Conservation (phyloP, 1,140 invertebrate genomes). For the Nebria ingens region DNA sequence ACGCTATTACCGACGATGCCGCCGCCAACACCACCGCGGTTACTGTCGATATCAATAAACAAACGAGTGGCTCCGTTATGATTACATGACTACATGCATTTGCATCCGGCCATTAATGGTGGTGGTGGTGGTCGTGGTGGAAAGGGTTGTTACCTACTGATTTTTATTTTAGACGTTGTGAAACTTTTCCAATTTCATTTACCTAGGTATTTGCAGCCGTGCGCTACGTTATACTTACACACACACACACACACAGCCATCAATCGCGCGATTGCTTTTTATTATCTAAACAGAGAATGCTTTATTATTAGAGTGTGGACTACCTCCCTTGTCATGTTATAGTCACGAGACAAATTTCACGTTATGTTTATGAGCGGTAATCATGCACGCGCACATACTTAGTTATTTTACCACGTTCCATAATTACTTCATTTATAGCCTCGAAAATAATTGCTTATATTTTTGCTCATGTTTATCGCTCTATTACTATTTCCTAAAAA, state of each 20-base stretch:
- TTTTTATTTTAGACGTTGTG: constrained; percentile 3
- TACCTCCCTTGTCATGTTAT: not conserved
- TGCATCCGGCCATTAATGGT: not conserved
- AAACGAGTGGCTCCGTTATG: not conserved
- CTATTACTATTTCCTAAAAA: not conserved
- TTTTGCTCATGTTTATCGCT: not conserved
- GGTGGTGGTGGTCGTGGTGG: no score
- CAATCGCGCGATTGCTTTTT: constrained; percentile 1
- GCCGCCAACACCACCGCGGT: not conserved
- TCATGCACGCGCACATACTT: not conserved
- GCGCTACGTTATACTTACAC: not conserved
- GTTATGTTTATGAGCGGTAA: constrained; percentile 3
- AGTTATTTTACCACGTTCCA: not conserved
- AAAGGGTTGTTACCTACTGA: no score
- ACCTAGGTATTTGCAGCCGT: not conserved
- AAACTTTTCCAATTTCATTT: constrained; percentile 8
- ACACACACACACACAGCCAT: no score
- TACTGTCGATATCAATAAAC: not conserved
- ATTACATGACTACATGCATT: constrained; percentile 3
- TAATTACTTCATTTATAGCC: not conserved
- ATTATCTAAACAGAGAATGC: not conserved
- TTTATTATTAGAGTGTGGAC: not conserved
- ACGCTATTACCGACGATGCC: constrained; percentile 8
- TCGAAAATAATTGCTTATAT: not conserved
- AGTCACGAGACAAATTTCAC: not conserved